Evolutionary conservation across 2,888 invertebrate species (phyloP).

Genomic region (Orchesellides sinensis): DNA sequence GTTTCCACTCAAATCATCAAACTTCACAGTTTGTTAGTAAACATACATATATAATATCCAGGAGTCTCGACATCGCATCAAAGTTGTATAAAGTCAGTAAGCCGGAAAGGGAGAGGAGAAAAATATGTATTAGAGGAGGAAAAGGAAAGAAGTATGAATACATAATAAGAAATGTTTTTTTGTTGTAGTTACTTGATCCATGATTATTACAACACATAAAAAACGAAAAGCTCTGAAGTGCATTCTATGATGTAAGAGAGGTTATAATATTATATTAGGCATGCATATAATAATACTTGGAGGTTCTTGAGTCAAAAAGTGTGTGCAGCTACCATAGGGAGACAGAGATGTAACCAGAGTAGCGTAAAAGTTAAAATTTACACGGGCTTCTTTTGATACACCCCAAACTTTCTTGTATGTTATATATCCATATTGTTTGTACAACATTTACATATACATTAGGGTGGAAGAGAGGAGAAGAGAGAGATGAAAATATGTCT

Average conservation of each 20-base stretch:
- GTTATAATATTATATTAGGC: too few species aligned
- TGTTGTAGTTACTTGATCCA: constrained; percentile 37
- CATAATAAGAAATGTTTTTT: constrained; percentile 36
- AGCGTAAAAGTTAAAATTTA: too few species aligned
- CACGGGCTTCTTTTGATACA: not conserved
- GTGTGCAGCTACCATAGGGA: not conserved
- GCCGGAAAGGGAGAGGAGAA: constrained; percentile 9
- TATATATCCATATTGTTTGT: not conserved
- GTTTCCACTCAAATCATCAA: constrained; percentile 9
- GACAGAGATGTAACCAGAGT: not conserved
- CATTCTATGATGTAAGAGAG: too few species aligned
- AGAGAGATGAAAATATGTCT: not conserved
- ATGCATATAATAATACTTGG: too few species aligned
- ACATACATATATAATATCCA: not conserved
- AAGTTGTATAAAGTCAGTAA: constrained; percentile 6
- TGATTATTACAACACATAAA: constrained; percentile 50
- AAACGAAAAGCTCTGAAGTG: not conserved
- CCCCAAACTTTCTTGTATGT: not conserved
- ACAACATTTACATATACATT: not conserved
- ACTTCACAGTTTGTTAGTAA: not conserved
- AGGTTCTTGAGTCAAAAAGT: not conserved
- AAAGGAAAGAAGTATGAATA: constrained; percentile 29
- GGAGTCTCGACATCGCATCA: not conserved
- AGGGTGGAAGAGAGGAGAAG: not conserved
- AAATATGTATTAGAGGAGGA: not conserved